Evolutionary conservation across 2,888 invertebrate genomes (phyloP).

Genomic region (Drosophila melanosoma): DNA sequence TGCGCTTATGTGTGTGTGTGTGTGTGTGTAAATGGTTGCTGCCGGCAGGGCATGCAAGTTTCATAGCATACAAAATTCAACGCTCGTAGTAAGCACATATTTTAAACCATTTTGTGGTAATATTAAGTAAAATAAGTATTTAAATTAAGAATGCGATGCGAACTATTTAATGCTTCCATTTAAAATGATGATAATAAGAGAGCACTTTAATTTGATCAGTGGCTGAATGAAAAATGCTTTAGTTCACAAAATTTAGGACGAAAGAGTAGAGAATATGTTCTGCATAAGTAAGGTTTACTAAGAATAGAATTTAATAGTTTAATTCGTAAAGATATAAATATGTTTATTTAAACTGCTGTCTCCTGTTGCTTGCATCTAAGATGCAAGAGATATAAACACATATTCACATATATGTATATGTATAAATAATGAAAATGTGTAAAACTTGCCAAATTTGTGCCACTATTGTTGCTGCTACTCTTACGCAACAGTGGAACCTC

Average conservation of each 20-base stretch:
- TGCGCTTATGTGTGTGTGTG: constrained; percentile 4
- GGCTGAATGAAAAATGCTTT: neutral
- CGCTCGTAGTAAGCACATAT: constrained; percentile 23
- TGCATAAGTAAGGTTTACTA: neutral
- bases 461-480: constrained; percentile 47
- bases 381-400: neutral
- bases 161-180: neutral
- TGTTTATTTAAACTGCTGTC: neutral
- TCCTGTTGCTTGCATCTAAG: neutral
- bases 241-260: neutral
- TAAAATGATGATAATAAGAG: neutral
- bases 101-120: constrained; percentile 48
- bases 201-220: neutral
- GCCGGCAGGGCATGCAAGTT: constrained; percentile 39
- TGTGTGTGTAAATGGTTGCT: constrained; percentile 50
- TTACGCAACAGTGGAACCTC: constrained; percentile 72
- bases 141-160: neutral
- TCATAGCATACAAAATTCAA: constrained; percentile 36
- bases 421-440: constrained; percentile 1
- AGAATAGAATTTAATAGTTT: neutral
- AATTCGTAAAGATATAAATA: neutral
- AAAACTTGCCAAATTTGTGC: constrained; percentile 51
- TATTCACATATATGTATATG: neutral
- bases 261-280: neutral
- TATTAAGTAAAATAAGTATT: neutral